A percentile compares a stretch with the other conserved stretches of the same genome.
Evolutionary conservation across 2,113 vertebrate species (phyloP).

Genomic region (Pitta sordida): DNA sequence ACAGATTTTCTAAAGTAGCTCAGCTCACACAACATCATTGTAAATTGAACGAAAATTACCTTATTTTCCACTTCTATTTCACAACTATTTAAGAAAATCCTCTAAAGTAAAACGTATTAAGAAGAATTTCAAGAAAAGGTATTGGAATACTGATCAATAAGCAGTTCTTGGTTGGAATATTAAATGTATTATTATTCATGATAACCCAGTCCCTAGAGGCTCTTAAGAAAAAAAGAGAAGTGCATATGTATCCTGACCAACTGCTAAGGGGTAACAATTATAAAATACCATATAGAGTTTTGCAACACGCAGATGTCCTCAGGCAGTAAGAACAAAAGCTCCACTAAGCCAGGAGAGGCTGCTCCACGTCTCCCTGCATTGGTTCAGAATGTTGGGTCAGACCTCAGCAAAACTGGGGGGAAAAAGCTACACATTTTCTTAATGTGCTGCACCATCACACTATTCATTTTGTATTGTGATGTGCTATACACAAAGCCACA

Average conservation of each 20-base stretch:
- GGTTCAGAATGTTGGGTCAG: not conserved
- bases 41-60: not conserved
- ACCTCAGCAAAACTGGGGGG: fast-evolving
- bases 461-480: not conserved
- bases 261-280: not conserved
- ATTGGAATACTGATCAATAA: not conserved
- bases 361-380: not conserved
- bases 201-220: not conserved
- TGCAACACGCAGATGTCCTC: not conserved
- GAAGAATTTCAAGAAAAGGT: not conserved
- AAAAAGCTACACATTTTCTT: not conserved
- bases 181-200: not conserved
- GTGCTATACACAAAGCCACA: not conserved
- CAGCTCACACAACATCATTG: not conserved
- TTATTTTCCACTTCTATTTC: not conserved
- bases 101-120: not conserved
- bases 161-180: not conserved
- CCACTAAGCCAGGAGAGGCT: not conserved
- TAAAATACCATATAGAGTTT: not conserved
- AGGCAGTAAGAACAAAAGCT: not conserved
- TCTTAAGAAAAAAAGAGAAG: not conserved
- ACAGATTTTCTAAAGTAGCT: not conserved
- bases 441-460: not conserved
- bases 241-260: not conserved
- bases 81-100: not conserved